These are phyloP conservation scores for Drosophila recens DNA, from an alignment of 2,888 invertebrate genomes.

Conservation along the genomic window DNA sequence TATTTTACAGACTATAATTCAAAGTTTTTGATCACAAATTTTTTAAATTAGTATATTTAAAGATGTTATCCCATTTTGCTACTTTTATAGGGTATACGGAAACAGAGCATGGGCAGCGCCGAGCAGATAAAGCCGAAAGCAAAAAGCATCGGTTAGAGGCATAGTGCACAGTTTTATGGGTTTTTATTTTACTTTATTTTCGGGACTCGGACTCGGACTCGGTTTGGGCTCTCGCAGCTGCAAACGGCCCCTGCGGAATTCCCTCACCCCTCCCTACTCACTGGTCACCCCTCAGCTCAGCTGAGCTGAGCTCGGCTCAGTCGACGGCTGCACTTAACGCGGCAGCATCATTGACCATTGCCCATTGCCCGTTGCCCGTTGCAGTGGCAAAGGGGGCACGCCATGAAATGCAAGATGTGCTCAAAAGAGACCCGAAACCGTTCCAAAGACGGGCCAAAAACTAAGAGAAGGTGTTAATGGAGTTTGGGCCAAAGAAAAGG, in stretches of 20 bases:
- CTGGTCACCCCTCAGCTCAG: not conserved
- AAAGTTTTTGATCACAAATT: too few relatives aligned
- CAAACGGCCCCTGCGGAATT: slow-evolving; percentile 17
- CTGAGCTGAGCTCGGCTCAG: slow-evolving; percentile 4
- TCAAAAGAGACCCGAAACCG: slow-evolving; percentile 27
- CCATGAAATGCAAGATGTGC: slow-evolving; percentile 30
- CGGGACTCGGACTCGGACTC: slow-evolving; percentile 8
- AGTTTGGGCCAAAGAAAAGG: slow-evolving; percentile 60
- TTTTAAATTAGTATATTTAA: not conserved
- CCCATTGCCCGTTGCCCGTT: slow-evolving; percentile 35
- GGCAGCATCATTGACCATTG: slow-evolving; percentile 39
- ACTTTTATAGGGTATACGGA: slow-evolving; percentile 30
- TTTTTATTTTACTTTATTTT: slow-evolving; percentile 2
- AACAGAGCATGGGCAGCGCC: not conserved
- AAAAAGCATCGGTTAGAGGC: slow-evolving; percentile 36
- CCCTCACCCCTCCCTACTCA: not conserved
- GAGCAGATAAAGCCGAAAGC: slow-evolving; percentile 30
- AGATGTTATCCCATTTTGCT: not conserved
- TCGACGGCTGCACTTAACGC: slow-evolving; percentile 47
- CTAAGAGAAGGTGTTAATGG: slow-evolving; percentile 73
- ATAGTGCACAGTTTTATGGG: slow-evolving; percentile 48
- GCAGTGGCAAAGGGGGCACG: slow-evolving; percentile 19
- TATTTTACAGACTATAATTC: too few relatives aligned
- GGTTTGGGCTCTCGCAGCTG: slow-evolving; percentile 32
- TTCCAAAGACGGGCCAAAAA: slow-evolving; percentile 24